Evolutionary conservation across 2,797 vertebrate genomes (phyloP).

Genomic region (Sciurus carolinensis): DNA sequence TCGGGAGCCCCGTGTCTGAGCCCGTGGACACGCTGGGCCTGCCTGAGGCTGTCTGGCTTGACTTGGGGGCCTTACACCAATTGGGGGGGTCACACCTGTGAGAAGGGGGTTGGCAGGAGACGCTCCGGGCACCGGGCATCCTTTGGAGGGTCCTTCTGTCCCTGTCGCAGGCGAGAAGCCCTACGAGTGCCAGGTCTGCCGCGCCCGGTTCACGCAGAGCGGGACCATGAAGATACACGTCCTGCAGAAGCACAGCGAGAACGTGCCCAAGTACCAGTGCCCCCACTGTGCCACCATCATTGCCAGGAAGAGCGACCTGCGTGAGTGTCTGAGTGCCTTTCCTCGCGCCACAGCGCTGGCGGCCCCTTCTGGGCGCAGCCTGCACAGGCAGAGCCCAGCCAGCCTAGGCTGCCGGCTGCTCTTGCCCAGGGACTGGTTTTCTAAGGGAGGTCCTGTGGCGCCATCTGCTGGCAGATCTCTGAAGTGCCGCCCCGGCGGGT

Average conservation of each 20-base stretch:
- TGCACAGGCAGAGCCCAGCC: neutral
- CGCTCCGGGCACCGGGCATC: neutral
- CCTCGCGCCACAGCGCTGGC: accelerated
- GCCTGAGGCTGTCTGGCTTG: accelerated
- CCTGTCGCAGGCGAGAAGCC: constrained; percentile 86
- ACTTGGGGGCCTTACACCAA: accelerated
- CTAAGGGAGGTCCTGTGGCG: constrained; percentile 70
- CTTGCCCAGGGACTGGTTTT: neutral
- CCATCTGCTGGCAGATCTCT: constrained; percentile 86
- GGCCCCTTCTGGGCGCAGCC: neutral
- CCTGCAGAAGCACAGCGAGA: constrained; percentile 86
- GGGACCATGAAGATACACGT: constrained; percentile 88
- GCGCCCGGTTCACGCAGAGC: constrained; percentile 87
- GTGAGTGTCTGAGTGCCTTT: constrained; percentile 80
- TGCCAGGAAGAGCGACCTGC: constrained; percentile 86
- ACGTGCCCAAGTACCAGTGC: constrained; percentile 86
- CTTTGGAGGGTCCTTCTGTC: neutral
- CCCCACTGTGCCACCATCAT: constrained; percentile 81
- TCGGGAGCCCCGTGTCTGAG: no score
- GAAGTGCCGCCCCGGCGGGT: constrained; percentile 21
- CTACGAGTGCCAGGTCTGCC: constrained; percentile 86
- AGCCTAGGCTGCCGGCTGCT: neutral
- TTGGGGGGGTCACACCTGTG: accelerated
- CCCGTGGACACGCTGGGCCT: neutral
- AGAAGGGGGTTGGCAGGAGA: neutral